phyloP scores from a whole-genome alignment of 2,113 vertebrate species.

The Echinops telfairi region DNA sequence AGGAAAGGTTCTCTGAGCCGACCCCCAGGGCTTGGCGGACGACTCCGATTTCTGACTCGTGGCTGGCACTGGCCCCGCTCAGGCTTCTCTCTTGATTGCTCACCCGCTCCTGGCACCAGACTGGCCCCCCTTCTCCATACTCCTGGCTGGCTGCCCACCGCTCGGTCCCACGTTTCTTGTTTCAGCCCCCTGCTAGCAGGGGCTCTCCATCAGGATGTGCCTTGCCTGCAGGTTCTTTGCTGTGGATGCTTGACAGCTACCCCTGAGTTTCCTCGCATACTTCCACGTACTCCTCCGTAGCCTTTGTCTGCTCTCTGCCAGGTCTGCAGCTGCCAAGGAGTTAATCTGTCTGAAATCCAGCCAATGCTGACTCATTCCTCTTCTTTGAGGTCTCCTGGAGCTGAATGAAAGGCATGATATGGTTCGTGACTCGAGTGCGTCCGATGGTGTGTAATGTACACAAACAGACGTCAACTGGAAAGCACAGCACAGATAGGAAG shows the following conservation, averaged over 20 bases:
- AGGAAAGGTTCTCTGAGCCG: neutral
- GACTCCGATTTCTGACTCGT: neutral
- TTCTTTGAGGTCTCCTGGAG: slow-evolving; percentile 60
- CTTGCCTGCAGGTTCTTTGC: neutral
- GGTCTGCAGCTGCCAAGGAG: slow-evolving; percentile 32
- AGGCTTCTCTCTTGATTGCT: slow-evolving; percentile 11
- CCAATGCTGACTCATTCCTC: slow-evolving; percentile 55
- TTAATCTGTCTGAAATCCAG: slow-evolving; percentile 71
- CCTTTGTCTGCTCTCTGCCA: neutral
- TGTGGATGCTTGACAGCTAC: neutral
- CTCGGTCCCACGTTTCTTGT: neutral
- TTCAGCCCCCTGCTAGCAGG: neutral
- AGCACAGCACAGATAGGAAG: neutral
- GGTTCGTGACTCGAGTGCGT: slow-evolving; percentile 39
- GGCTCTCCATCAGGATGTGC: neutral
- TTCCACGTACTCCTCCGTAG: neutral
- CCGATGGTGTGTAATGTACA: slow-evolving; percentile 40
- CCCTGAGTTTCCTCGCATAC: neutral
- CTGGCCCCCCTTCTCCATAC: neutral
- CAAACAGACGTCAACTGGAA: slow-evolving; percentile 17
- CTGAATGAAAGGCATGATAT: slow-evolving; percentile 60
- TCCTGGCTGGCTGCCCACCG: slow-evolving; percentile 1
- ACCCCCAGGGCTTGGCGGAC: neutral
- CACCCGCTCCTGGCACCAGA: neutral
- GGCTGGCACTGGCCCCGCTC: neutral